Evolutionary conservation across 2,888 invertebrate genomes (phyloP).

Genomic region (Brassicogethes aeneus): DNA sequence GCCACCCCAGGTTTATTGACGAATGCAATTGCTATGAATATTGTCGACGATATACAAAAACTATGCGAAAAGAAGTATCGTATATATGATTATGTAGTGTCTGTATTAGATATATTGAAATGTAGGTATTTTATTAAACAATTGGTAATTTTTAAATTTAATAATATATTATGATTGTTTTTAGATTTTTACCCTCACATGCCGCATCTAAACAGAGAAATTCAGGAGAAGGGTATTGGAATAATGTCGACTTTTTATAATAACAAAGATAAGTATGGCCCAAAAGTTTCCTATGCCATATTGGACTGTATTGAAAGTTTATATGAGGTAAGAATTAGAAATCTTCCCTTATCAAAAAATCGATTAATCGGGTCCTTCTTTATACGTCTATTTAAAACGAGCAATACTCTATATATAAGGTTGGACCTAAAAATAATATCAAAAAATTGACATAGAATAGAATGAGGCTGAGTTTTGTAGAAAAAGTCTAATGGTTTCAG

Average conservation of each 20-base stretch:
- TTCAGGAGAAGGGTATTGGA: slow-evolving; percentile 11
- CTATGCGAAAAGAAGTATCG: slow-evolving; percentile 30
- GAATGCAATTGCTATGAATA: slow-evolving; percentile 21
- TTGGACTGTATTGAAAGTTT: slow-evolving; percentile 38
- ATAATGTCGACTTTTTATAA: slow-evolving; percentile 3
- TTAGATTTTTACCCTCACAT: slow-evolving; percentile 27
- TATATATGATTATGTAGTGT: slow-evolving; percentile 30
- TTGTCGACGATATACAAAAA: slow-evolving; percentile 28
- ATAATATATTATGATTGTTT: slow-evolving; percentile 12
- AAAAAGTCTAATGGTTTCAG: no score
- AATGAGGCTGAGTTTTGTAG: no score
- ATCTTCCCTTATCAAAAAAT: no score
- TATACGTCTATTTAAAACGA: no score
- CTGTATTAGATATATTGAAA: slow-evolving; percentile 28
- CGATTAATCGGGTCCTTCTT: no score
- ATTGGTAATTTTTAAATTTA: slow-evolving; percentile 6
- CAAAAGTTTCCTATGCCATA: slow-evolving; percentile 33
- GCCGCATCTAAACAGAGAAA: slow-evolving; percentile 10
- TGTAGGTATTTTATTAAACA: slow-evolving; percentile 15
- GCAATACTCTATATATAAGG: no score
- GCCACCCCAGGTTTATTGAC: neutral
- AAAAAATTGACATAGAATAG: no score
- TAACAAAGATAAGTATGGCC: slow-evolving; percentile 31
- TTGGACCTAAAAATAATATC: no score
- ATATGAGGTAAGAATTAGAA: slow-evolving; percentile 27